Base-by-base conservation (phyloP, 1,140 invertebrate genomes). In the Brachionus rotundiformis region DNA sequence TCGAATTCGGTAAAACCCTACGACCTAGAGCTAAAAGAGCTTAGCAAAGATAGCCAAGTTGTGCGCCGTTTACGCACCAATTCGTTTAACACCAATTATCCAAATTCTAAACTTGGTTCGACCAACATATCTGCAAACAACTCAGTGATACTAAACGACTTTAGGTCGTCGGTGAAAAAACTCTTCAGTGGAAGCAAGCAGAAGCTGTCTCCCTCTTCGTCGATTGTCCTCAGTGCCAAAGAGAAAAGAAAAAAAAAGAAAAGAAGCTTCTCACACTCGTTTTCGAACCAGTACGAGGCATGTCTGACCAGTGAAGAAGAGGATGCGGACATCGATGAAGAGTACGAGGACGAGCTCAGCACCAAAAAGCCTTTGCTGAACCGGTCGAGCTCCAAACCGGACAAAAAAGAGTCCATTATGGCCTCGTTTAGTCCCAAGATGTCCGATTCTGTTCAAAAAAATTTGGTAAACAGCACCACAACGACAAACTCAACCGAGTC, bases 131-230 rank as follows among this genome's bases (percentile, higher is more conserved):
- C 33, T 6, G 16, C 63, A 3, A 39, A 68, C 33, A 68, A 68
- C 33, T 68, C 63, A 13, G 33, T 68, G 0, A 44, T 47, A 13
- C 19, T 44, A 10, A 73, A 25, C 10, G 68, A 73, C 36, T 73
- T 44, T 29, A 73, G 25, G 36, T 41, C 36, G 6, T 73, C 68
- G n/a, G 39, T 73, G 1, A 73, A 44, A 73, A 73, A 73, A 19
- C 41, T 73, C 5, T 73, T 73, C 23, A 44, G 10, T 27, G 39
- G 39, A 11, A 73, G 39, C 23, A 73, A 73, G 41, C 68, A 73
- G 44, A 73, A 41, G 25, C 27, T 73, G 10, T 73, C 68, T 25
- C 68, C 68, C 7, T 73, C 68, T 25, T 73, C 68, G 3, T 73
- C 68, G 0, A 47, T 73, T 13, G 41, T 44, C 13, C 25, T 73